Evolutionary conservation across 1,140 invertebrate species (phyloP).

Genomic region (Heliconius nattereri): DNA sequence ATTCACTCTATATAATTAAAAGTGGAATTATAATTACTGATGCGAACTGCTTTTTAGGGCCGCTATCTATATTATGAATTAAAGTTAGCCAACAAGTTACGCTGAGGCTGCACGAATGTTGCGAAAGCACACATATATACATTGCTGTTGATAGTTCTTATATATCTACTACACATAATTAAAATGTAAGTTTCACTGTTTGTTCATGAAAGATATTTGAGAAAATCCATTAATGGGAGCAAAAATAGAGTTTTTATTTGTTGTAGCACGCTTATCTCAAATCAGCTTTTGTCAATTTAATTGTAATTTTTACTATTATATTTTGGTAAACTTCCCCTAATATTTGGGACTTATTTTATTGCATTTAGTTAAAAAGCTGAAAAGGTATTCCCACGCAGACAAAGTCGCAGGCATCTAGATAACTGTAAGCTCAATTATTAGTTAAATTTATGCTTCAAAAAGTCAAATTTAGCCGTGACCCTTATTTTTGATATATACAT

Average conservation of each 20-base stretch:
- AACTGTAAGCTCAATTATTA: neutral
- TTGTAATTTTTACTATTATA: no score
- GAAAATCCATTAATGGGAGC: no score
- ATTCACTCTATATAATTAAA: neutral
- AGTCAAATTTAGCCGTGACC: constrained; percentile 31
- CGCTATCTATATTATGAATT: constrained; percentile 7
- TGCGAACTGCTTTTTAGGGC: neutral
- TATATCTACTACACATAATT: no score
- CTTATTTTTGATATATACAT: constrained; percentile 30
- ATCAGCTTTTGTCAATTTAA: no score
- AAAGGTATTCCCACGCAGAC: no score
- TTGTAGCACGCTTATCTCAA: no score
- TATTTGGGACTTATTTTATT: no score
- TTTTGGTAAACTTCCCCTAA: no score
- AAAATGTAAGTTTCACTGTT: no score
- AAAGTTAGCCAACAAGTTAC: constrained; percentile 19
- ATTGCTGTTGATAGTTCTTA: neutral
- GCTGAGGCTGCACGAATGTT: constrained; percentile 1
- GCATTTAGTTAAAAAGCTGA: no score
- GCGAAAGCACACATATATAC: neutral
- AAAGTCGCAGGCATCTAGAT: neutral
- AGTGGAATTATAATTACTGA: neutral
- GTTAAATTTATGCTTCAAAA: neutral
- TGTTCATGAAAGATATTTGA: no score
- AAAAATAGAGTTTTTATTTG: no score